A percentile compares a stretch with the other conserved stretches of the same genome.
These are phyloP conservation scores for Charaxes varanes DNA, from an alignment of 1,140 invertebrate species.

Conservation along the genomic window DNA sequence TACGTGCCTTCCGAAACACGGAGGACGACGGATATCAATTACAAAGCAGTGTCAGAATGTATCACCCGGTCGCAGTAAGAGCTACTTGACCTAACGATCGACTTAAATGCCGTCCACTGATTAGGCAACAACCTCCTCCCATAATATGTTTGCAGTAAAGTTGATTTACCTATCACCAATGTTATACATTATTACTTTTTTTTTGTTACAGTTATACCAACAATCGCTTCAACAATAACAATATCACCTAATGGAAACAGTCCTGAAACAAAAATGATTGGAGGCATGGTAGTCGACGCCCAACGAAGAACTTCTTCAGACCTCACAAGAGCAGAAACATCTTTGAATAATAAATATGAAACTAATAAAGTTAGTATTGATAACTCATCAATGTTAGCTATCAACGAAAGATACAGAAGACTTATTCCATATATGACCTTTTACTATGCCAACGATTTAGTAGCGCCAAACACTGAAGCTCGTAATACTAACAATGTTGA, in stretches of 20 bases:
- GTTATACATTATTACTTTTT: no score
- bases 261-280: constrained; percentile 63
- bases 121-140: no score
- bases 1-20: no score
- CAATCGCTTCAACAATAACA: constrained; percentile 48
- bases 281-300: constrained; percentile 44
- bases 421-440: constrained; percentile 88
- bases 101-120: no score
- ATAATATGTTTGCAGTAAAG: no score
- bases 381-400: constrained; percentile 43
- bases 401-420: constrained; percentile 81
- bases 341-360: constrained; percentile 3
- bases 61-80: no score
- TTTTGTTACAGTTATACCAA: constrained; percentile 60
- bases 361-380: constrained; percentile 24
- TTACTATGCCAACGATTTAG: constrained; percentile 80
- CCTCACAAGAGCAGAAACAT: not conserved
- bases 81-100: no score
- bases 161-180: no score
- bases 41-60: no score
- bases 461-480: constrained; percentile 37
- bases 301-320: constrained; percentile 20
- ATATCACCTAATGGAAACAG: constrained; percentile 69
- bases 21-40: no score
- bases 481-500: constrained; percentile 45